phyloP scores from a whole-genome alignment of 2,888 invertebrate species.

The Agrotis exclamationis region DNA sequence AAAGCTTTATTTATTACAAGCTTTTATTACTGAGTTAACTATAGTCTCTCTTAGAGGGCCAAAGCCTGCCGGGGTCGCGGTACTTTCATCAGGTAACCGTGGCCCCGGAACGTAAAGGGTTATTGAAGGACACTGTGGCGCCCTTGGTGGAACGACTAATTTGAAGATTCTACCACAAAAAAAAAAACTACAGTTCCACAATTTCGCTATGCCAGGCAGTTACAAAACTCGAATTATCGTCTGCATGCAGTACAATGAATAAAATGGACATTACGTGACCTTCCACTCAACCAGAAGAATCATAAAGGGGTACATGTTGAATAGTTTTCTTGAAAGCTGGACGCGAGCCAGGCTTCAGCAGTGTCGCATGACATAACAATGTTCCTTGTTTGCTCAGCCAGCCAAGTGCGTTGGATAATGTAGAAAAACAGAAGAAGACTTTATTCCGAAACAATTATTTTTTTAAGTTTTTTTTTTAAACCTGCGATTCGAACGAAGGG shows the following conservation, averaged over 20 bases:
- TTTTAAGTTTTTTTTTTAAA: too few relatives aligned
- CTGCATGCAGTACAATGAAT: slow-evolving; percentile 54
- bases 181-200: not conserved
- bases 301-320: slow-evolving; percentile 48
- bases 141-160: too few relatives aligned
- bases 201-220: slow-evolving; percentile 27
- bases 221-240: slow-evolving; percentile 33
- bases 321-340: slow-evolving; percentile 55
- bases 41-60: too few relatives aligned
- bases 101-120: too few relatives aligned
- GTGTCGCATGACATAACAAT: slow-evolving; percentile 31
- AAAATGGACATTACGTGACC: slow-evolving; percentile 50
- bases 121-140: too few relatives aligned
- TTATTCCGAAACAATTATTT: too few relatives aligned
- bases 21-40: too few relatives aligned
- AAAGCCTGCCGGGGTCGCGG: too few relatives aligned
- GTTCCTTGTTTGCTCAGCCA: slow-evolving; percentile 54
- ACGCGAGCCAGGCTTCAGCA: slow-evolving; percentile 36
- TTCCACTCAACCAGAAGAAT: slow-evolving; percentile 39
- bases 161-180: not conserved
- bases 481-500: too few relatives aligned
- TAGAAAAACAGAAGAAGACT: slow-evolving; percentile 32
- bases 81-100: too few relatives aligned
- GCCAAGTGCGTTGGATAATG: slow-evolving; percentile 38
- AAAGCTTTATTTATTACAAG: too few relatives aligned